These are phyloP conservation scores for Panopea generosa DNA, from an alignment of 2,888 invertebrate species.

Conservation along the genomic window DNA sequence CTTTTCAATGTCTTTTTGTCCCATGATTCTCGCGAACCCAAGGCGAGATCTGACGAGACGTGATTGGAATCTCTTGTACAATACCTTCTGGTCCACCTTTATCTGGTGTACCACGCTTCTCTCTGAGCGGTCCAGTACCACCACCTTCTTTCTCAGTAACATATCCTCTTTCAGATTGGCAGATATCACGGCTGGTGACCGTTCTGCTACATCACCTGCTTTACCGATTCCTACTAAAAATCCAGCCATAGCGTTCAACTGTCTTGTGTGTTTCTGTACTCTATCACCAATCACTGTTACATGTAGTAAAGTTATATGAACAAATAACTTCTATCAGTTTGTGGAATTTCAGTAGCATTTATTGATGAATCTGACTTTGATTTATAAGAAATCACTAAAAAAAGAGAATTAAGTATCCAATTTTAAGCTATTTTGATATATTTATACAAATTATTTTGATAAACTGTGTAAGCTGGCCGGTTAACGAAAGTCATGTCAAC, in stretches of 20 bases:
- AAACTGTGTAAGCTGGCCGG: too few species aligned
- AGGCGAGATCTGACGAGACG: constrained; percentile 72
- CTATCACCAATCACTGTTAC: too few species aligned
- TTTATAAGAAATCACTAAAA: too few species aligned
- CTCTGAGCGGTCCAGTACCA: constrained; percentile 70
- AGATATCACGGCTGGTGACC: constrained; percentile 71
- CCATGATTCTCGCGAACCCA: constrained; percentile 68
- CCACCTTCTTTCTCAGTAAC: constrained; percentile 66
- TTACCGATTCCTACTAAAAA: constrained; percentile 48
- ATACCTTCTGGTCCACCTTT: constrained; percentile 74
- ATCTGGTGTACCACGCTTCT: constrained; percentile 71
- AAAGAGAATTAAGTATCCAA: too few species aligned
- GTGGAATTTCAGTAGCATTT: neutral
- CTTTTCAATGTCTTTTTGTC: constrained; percentile 67
- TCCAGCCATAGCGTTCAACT: constrained; percentile 40
- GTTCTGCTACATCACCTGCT: constrained; percentile 67
- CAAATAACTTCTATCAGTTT: too few species aligned
- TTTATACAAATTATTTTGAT: too few species aligned
- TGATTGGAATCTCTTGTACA: constrained; percentile 71
- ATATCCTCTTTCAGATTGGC: constrained; percentile 76
- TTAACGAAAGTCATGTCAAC: too few species aligned
- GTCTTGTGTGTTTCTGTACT: too few species aligned
- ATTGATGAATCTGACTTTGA: neutral
- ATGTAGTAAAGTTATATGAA: too few species aligned
- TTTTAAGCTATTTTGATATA: too few species aligned